Evolutionary conservation across 2,113 vertebrate species (phyloP), one percentile per base, ranked within the genome.

Genomic region (Oostethus manadensis): DNA sequence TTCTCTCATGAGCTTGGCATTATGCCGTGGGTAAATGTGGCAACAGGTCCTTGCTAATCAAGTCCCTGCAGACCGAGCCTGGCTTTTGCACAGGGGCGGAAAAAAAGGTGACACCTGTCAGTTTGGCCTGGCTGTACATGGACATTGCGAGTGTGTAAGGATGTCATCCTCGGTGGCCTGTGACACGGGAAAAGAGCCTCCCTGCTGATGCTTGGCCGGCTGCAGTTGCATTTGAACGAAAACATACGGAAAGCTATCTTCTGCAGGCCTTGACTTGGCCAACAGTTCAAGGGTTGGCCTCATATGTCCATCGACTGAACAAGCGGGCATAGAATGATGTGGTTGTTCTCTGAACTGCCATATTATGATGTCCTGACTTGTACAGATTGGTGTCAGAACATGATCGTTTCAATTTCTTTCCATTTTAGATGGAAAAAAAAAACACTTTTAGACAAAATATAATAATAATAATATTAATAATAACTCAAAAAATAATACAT

Each of bases 31-130:
- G 78, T 42, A 64, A 70, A 77, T 54, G 58, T 2, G 53, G 49
- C 86, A 84, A 83, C 83, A 77, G 26, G 77, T 80, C 60, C 0
- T 29, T 66, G 51, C 76, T 80, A 84, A 87, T 87, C 76, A 77
- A 79, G 74, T 84, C 86, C 82, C 86, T 0, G 60, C 22, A 62
- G 79, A 71, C 62, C 7, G 10, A 15, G 23, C 51, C 47, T 44
- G 69, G 46, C 43, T 65, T 61, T 66, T 46, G 13, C 58, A 2
- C 58, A 10, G 57, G 29, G 8, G 8, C 5, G 8, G 4, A 29
- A 63, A 63, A 77, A 81, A 84, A 79, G 83, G 77, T 80, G 81
- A 78, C 81, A 84, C 77, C 76, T 80, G 83, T 84, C 80, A 81
- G 65, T 81, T 70, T 56, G 1, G 45, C 67, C 72, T 71, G 59